phyloP scores from a whole-genome alignment of 2,113 vertebrate species.

The Pomatostomus ruficeps region DNA sequence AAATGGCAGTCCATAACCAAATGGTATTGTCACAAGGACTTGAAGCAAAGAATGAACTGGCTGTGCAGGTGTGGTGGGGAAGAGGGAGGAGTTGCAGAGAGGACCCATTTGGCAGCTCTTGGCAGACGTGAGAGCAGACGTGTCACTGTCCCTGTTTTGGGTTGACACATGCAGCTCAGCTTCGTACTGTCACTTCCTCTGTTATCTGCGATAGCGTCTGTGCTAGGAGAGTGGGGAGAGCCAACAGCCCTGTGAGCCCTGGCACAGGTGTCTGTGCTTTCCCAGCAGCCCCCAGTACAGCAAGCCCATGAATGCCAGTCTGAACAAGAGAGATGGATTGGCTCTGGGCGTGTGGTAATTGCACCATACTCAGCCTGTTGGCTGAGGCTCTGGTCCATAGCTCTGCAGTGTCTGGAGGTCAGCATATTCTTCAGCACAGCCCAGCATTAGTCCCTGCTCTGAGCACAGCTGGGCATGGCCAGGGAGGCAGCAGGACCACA shows the following conservation, averaged over 20 bases:
- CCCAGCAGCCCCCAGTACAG: rapidly evolving
- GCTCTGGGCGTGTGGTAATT: background rate
- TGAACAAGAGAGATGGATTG: rapidly evolving
- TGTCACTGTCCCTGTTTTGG: background rate
- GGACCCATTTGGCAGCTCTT: background rate
- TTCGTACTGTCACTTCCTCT: background rate
- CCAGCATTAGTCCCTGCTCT: background rate
- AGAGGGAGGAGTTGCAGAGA: background rate
- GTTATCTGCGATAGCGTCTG: background rate
- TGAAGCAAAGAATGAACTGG: background rate
- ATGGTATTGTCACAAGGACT: background rate
- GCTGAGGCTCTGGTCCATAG: background rate
- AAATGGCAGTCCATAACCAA: background rate
- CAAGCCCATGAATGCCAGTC: background rate
- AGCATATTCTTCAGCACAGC: background rate
- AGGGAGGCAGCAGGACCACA: background rate
- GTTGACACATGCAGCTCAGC: background rate
- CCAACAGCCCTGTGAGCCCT: background rate
- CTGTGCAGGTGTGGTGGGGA: rapidly evolving
- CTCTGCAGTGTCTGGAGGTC: too few species aligned
- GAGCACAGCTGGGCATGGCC: background rate
- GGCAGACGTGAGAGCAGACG: rapidly evolving
- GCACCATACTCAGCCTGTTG: background rate
- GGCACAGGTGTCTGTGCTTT: background rate
- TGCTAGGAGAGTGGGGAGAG: background rate